Conservation (phyloP, 2,888 invertebrate genomes). For the Leptura quadrifasciata region DNA sequence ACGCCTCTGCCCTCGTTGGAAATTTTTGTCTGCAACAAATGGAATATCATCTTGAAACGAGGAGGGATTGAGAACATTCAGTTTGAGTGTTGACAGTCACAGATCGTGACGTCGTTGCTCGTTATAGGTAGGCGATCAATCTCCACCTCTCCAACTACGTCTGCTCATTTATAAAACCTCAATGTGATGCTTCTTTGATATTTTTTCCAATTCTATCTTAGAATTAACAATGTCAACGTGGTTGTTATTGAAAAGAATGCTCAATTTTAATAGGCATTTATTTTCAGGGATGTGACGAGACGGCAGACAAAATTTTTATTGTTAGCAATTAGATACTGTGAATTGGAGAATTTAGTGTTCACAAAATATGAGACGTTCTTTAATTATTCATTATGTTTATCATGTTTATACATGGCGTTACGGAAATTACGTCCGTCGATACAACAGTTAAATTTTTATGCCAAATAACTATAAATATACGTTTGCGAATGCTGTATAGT, state of each 20-base stretch:
- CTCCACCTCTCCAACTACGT: conserved; percentile 48
- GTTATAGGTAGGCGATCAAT: conserved; percentile 62
- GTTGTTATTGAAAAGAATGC: neutral
- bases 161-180: conserved; percentile 38
- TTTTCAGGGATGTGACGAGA: neutral
- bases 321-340: neutral
- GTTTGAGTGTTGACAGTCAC: conserved; percentile 66
- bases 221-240: conserved; percentile 16
- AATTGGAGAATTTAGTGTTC: neutral
- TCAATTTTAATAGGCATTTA: conserved; percentile 16
- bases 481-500: no score
- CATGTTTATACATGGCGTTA: no score
- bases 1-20: conserved; percentile 25
- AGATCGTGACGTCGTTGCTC: conserved; percentile 64
- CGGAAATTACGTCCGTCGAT: no score
- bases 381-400: neutral
- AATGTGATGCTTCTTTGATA: conserved; percentile 24
- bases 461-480: no score
- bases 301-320: neutral
- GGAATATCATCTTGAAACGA: conserved; percentile 52
- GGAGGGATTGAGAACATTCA: conserved; percentile 64
- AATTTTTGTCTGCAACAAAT: conserved; percentile 37
- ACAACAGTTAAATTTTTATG: no score
- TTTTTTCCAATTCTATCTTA: conserved; percentile 26
- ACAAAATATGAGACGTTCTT: neutral